Conservation (phyloP, 2,888 invertebrate species). For the Elegia similella region DNA sequence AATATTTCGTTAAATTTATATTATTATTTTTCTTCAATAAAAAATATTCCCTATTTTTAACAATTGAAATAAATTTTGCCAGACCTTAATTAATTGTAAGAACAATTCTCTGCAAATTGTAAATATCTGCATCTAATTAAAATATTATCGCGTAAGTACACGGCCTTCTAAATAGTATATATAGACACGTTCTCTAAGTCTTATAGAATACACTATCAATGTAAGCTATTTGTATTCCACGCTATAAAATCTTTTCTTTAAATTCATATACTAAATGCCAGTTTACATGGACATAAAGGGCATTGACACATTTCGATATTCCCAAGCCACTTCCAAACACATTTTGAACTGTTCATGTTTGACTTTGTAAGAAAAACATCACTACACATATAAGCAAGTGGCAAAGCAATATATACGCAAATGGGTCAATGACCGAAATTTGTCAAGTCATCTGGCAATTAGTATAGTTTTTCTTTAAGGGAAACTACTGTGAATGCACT, state of each 20-base stretch:
- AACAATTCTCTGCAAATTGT: slow-evolving; percentile 6
- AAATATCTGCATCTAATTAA: slow-evolving; percentile 12
- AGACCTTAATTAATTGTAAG: not conserved
- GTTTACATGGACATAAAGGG: not conserved
- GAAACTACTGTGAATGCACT: slow-evolving; percentile 74
- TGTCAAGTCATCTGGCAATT: not conserved
- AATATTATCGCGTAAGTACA: slow-evolving; percentile 55
- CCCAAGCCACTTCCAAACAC: too few relatives aligned
- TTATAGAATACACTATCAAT: slow-evolving; percentile 44
- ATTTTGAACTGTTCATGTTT: not conserved
- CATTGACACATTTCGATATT: not conserved
- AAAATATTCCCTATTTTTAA: too few relatives aligned
- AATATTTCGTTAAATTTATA: too few relatives aligned
- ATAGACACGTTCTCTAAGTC: slow-evolving; percentile 47
- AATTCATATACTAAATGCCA: slow-evolving; percentile 28
- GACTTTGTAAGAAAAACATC: not conserved
- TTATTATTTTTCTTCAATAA: too few relatives aligned
- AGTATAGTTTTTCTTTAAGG: slow-evolving; percentile 46
- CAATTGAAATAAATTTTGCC: slow-evolving; percentile 1
- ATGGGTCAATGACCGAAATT: not conserved
- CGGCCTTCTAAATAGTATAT: slow-evolving; percentile 62
- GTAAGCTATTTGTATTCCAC: slow-evolving; percentile 67
- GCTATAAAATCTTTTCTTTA: slow-evolving; percentile 46
- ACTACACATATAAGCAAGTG: not conserved
- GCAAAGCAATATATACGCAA: not conserved